Base-by-base conservation (phyloP, 2,888 invertebrate species). In the Boloria selene region DNA sequence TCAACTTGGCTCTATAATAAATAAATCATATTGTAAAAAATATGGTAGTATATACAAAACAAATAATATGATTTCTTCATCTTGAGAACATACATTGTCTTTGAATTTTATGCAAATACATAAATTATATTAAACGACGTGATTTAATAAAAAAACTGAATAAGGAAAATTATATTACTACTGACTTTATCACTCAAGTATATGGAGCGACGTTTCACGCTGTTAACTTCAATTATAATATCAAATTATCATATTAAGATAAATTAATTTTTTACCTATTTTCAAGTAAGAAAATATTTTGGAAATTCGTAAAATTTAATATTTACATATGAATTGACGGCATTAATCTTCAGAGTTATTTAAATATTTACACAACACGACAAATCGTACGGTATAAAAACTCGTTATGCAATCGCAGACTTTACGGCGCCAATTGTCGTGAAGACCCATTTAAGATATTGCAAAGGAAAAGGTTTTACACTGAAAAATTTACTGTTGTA, bases 371-470 rank as follows among this genome's bases (percentile, higher is more conserved):
- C 26, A 60, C 18, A 17, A 17, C 42, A 63, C 67, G 60, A 68
- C 38, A 65, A 67, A 64, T 72, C 49, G 53, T 64, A 55, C 53
- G 51, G 60, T 69, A 61, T 80, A 78, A 81, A 77, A 13, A 18
- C 62, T 31, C 26, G 55, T 61, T 65, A 68, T 72, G 72, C 68
- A 71, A 78, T 73, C 70, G 77, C 71, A 82, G 83, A 83, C 81
- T 72, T 77, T 70, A 75, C 64, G 82, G 78, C 81, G 83, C 78
- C 82, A 51, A 50, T 67, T 65, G 72, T 69, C 67, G 68, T 71
- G 70, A 68, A 65, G 60, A 49, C 42, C 17, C 42, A 54, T 72
- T 67, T 64, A 61, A 69, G 61, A 70, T 73, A 73, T 75, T 72
- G 72, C 71, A 68, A 68, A 67, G 56, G 64, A 71, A 70, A 69